Conservation (phyloP, 1,140 invertebrate species). For the Drosophila setifemur region DNA sequence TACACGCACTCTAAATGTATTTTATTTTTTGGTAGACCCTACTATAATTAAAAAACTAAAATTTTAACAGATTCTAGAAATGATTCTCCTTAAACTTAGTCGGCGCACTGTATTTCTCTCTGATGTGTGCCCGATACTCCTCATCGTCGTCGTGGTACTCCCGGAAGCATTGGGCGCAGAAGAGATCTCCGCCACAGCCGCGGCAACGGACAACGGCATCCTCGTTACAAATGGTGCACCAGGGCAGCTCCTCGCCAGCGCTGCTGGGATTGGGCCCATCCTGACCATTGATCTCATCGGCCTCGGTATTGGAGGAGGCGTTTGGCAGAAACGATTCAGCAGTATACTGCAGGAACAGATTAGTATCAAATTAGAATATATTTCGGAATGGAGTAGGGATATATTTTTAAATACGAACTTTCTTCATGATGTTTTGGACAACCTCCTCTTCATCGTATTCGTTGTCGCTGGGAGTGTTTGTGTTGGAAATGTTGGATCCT, state of each 20-base stretch:
- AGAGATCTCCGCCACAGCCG: slow-evolving; percentile 88
- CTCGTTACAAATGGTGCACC: slow-evolving; percentile 90
- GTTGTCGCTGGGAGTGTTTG: slow-evolving; percentile 78
- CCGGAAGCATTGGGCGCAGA: slow-evolving; percentile 87
- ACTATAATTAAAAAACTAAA: no score
- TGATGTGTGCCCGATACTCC: slow-evolving; percentile 71
- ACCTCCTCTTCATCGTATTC: slow-evolving; percentile 81
- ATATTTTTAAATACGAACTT: slow-evolving; percentile 51
- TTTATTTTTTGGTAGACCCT: no score
- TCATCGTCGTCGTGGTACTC: slow-evolving; percentile 83
- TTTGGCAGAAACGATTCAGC: slow-evolving; percentile 63
- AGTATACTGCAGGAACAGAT: no score
- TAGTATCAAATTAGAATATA: no score
- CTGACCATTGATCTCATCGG: slow-evolving; percentile 40
- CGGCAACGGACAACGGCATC: slow-evolving; percentile 87
- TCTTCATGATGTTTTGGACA: slow-evolving; percentile 79
- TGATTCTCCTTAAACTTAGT: slow-evolving; percentile 78
- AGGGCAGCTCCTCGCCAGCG: slow-evolving; percentile 87
- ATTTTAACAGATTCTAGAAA: slow-evolving; percentile 34
- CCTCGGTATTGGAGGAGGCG: slow-evolving; percentile 57
- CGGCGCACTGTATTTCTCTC: slow-evolving; percentile 56
- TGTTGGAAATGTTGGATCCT: slow-evolving; percentile 25
- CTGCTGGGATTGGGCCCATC: not conserved
- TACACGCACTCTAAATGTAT: no score
- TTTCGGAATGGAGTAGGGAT: no score